Percentiles rank a stretch among this genome's conserved stretches.
Evolutionary conservation across 2,888 invertebrate species (phyloP).

Genomic region (Troilus luridus): DNA sequence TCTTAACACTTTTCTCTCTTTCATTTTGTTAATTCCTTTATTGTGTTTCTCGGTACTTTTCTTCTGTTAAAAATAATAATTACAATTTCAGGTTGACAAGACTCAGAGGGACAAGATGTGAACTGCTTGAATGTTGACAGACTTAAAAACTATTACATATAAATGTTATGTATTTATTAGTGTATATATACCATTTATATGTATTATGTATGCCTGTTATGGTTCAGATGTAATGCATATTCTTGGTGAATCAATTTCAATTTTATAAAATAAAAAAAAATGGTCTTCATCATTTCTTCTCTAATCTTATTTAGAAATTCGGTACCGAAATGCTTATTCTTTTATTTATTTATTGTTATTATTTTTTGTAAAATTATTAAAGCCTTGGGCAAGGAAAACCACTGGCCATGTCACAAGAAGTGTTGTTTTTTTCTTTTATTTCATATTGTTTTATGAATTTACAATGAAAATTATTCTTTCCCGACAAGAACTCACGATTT

Average conservation of each 20-base stretch:
- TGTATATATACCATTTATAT: slow-evolving; percentile 35
- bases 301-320: neutral
- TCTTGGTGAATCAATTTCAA: neutral
- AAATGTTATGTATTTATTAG: slow-evolving; percentile 23
- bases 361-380: neutral
- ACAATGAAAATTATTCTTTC: neutral
- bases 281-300: neutral
- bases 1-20: slow-evolving; percentile 32
- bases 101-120: slow-evolving; percentile 60
- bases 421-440: neutral
- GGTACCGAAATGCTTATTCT: neutral
- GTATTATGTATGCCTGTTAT: slow-evolving; percentile 8
- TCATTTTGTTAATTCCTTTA: slow-evolving; percentile 18
- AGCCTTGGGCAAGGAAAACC: neutral
- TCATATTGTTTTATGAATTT: neutral
- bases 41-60: slow-evolving; percentile 7
- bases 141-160: slow-evolving; percentile 36
- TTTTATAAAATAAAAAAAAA: neutral
- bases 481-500: neutral
- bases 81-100: slow-evolving; percentile 63
- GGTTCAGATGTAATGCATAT: slow-evolving; percentile 27
- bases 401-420: slow-evolving; percentile 12
- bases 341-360: neutral
- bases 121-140: slow-evolving; percentile 49
- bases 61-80: slow-evolving; percentile 52